Conservation (phyloP, 2,113 vertebrate genomes). For the Chaetorhynchus papuensis region DNA sequence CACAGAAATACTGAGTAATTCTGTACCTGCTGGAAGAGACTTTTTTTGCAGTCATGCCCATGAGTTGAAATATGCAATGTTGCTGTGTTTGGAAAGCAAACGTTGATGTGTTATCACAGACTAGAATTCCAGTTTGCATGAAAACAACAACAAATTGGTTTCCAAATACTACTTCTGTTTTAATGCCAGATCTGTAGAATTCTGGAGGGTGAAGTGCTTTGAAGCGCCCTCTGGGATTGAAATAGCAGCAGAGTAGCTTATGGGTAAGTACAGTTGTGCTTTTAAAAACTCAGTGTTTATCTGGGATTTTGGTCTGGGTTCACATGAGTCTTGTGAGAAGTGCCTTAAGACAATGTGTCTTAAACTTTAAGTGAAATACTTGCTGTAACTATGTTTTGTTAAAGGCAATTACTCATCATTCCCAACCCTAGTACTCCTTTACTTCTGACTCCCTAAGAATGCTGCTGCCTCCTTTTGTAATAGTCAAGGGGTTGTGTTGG, state of each 20-base stretch:
- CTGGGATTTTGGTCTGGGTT: not conserved
- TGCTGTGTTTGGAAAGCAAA: not conserved
- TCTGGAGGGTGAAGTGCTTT: not conserved
- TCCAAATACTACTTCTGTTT: not conserved
- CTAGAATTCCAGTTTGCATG: not conserved
- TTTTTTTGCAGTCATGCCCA: not conserved
- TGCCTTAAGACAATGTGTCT: not conserved
- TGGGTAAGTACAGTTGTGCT: not conserved
- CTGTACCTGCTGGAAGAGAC: not conserved
- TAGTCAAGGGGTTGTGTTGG: not conserved
- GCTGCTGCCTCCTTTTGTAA: not conserved
- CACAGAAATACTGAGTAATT: not conserved
- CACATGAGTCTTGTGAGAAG: not conserved
- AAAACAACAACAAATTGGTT: not conserved
- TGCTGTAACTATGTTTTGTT: not conserved
- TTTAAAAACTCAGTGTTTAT: not conserved
- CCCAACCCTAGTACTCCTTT: not conserved
- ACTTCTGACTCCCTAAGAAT: not conserved
- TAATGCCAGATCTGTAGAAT: not conserved
- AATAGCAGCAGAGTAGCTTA: not conserved
- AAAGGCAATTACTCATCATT: not conserved
- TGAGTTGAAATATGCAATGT: not conserved
- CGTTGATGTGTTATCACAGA: not conserved
- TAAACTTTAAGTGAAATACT: not conserved
- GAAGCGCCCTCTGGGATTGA: not conserved